phyloP scores from a whole-genome alignment of 2,113 vertebrate genomes.

The Nothoprocta pentlandii region DNA sequence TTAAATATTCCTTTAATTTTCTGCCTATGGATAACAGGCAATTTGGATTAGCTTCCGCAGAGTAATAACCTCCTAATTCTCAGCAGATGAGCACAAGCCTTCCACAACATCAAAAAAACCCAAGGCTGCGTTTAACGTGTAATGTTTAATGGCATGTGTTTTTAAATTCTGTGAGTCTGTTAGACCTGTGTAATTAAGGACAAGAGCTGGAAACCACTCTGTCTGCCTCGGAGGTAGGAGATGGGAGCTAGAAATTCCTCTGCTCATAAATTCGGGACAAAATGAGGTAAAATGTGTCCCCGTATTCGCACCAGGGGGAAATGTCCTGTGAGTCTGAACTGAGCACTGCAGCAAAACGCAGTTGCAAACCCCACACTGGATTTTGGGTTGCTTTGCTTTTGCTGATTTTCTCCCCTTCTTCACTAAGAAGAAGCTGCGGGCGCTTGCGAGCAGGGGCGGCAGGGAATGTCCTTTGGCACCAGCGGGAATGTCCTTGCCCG shows the following conservation, averaged over 20 bases:
- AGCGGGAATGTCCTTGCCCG: background rate
- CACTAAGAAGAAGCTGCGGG: background rate
- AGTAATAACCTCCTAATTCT: constrained; percentile 47
- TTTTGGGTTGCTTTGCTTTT: background rate
- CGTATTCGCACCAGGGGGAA: background rate
- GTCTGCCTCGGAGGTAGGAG: background rate
- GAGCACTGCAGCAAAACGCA: background rate
- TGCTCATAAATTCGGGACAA: background rate
- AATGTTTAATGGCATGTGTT: background rate
- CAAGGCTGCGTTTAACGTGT: background rate
- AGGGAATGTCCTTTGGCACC: background rate
- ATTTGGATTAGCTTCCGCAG: constrained; percentile 47
- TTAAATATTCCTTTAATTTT: constrained; percentile 56
- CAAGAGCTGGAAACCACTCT: background rate
- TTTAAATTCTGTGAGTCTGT: background rate
- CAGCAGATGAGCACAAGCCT: constrained; percentile 51
- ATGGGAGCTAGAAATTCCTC: background rate
- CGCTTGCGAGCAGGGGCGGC: background rate
- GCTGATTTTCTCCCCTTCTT: background rate
- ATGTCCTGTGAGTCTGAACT: background rate
- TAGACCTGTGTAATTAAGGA: background rate
- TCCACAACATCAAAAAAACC: constrained; percentile 39
- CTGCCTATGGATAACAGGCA: constrained; percentile 53
- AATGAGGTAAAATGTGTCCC: background rate
- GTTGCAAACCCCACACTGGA: background rate